Base-by-base conservation (phyloP, 2,888 invertebrate species). In the Lathronympha strigana region DNA sequence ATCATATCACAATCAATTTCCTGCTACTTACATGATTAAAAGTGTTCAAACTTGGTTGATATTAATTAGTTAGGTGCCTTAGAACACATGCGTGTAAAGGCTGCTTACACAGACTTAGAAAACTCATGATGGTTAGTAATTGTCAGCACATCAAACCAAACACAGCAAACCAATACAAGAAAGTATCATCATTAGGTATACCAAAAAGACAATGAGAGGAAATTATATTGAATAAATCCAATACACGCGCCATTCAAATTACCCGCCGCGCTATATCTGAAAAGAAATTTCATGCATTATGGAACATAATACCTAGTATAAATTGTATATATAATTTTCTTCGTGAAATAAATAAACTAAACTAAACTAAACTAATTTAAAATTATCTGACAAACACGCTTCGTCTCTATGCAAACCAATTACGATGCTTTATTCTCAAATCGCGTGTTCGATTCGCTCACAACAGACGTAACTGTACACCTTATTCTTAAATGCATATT, bases 401-500 rank as follows among this genome's bases (percentile, higher is more conserved):
- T 17, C 55, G 40, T 1, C 31, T 28, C 40, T 43, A 40, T 19
- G 31, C 45, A 45, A 57, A 45, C 57, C 19, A 21, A 45, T 57
- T 45, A 57, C 31, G 1, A 28, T 31, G n/a, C 31, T 28, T 57
- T 57, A 57, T 57, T 57, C 43, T 31, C n/a, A 13, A 19, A 9
- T 57, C 21, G 45, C 57, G 45, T 57, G 57, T 57, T 45, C 45
- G 28, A 45, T 57, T 17, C 57, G 31, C 47, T 58, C 45, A 25
- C 23, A 60, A 17, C 19, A 9, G 13, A 58, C 45, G 47, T 47
- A 61, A 50, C 38, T 28, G 25, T 47, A 47, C n/a, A 9, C 1
- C 47, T 47, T n/a, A 47, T 47, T 47, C 47, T 47, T n/a, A 47
- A 38, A 13, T 47, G 8, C n/a, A 2, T 0, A 23, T n/a, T 47